Evolutionary conservation across 1,140 invertebrate species (phyloP).

Genomic region (Temnothorax longispinosus): DNA sequence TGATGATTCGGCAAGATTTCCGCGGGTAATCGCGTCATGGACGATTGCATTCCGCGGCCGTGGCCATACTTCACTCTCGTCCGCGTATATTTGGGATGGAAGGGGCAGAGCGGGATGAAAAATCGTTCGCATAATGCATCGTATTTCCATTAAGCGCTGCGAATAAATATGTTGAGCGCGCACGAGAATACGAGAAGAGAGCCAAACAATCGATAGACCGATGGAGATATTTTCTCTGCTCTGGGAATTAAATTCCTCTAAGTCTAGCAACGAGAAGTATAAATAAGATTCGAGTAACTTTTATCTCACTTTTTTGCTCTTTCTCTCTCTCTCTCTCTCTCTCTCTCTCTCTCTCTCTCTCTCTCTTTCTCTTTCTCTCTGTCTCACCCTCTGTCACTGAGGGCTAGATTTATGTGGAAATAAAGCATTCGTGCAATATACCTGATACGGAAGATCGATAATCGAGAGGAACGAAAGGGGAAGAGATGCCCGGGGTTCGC

Average conservation of each 20-base stretch:
- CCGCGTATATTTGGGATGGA: neutral
- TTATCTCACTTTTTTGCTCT: neutral
- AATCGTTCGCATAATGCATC: conserved; percentile 16
- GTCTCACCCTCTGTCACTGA: neutral
- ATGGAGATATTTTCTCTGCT: conserved; percentile 15
- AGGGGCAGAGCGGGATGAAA: neutral
- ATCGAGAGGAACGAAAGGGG: neutral
- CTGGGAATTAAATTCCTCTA: conserved; percentile 49
- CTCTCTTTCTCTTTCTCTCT: neutral
- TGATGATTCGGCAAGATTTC: conserved; percentile 61
- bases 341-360: too few relatives aligned
- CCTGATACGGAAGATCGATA: neutral
- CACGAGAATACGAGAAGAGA: neutral
- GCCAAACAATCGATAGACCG: conserved; percentile 27
- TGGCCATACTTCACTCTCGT: conserved; percentile 15
- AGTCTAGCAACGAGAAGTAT: neutral
- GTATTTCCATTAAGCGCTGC: conserved; percentile 34
- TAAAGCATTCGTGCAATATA: conserved; percentile 17
- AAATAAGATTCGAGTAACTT: conserved; percentile 37
- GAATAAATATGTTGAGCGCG: conserved; percentile 25
- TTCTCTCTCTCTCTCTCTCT: too few relatives aligned
- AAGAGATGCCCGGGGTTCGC: neutral
- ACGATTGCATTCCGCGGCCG: conserved; percentile 41
- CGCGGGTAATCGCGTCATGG: conserved; percentile 47
- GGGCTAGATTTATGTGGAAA: conserved; percentile 5